Percentiles rank a stretch among this genome's conserved stretches.
phyloP scores from a whole-genome alignment of 2,113 vertebrate genomes.

The Craseonycteris thonglongyai region DNA sequence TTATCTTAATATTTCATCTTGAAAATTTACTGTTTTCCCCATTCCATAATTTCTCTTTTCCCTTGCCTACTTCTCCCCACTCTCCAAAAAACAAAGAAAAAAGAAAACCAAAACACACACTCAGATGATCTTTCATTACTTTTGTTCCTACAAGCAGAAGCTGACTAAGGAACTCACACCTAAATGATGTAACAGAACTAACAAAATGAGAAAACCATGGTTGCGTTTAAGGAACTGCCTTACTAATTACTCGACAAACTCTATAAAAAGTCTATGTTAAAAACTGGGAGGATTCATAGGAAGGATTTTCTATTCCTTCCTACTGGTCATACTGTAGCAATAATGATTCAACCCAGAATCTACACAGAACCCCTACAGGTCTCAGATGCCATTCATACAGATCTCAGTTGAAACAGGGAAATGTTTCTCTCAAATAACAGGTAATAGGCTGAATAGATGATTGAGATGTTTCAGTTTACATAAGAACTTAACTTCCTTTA shows the following conservation, averaged over 20 bases:
- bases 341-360: background rate
- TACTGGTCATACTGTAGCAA: background rate
- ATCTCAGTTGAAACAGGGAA: background rate
- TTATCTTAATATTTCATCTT: slow-evolving; percentile 28
- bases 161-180: slow-evolving; percentile 8
- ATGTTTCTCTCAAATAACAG: slow-evolving; percentile 34
- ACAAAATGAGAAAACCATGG: background rate
- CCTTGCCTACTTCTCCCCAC: background rate
- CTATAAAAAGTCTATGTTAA: background rate
- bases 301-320: background rate
- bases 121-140: background rate
- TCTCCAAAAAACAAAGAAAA: background rate
- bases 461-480: slow-evolving; percentile 39
- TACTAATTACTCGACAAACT: slow-evolving; percentile 11
- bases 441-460: background rate
- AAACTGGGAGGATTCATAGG: background rate
- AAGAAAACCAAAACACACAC: background rate
- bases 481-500: slow-evolving; percentile 50
- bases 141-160: background rate
- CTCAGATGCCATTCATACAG: background rate
- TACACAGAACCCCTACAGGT: background rate
- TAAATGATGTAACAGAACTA: background rate
- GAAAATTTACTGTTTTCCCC: background rate
- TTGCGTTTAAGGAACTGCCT: slow-evolving; percentile 12
- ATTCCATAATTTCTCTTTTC: background rate